Conservation (phyloP, 2,888 invertebrate species). For the Bruchidius siliquastri region DNA sequence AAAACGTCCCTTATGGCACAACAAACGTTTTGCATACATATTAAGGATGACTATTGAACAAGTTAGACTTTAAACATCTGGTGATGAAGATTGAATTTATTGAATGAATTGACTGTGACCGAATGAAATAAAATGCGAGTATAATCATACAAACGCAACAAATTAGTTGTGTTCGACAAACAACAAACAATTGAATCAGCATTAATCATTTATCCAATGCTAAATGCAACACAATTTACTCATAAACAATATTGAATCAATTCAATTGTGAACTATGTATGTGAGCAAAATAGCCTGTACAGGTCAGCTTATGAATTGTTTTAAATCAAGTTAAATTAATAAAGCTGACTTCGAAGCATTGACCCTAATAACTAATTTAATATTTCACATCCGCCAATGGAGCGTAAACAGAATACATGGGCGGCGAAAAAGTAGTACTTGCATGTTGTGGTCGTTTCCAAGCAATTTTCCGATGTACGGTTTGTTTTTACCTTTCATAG, state of each 20-base stretch:
- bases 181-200: neutral
- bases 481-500: too few relatives aligned
- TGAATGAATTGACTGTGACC: neutral
- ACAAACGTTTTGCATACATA: too few relatives aligned
- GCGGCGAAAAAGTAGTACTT: neutral
- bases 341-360: neutral
- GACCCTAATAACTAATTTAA: neutral
- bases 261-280: neutral
- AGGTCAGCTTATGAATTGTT: neutral
- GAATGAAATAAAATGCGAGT: too few relatives aligned
- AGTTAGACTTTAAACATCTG: neutral
- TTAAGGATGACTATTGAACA: neutral
- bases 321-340: neutral
- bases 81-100: neutral
- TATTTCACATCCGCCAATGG: neutral
- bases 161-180: neutral
- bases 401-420: neutral
- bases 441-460: too few relatives aligned
- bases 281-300: neutral
- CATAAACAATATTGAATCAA: neutral
- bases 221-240: neutral
- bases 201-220: neutral
- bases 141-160: neutral
- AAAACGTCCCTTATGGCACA: too few relatives aligned
- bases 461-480: too few relatives aligned